Conservation (phyloP, 2,888 invertebrate genomes). For the Frankliniella intonsa region DNA sequence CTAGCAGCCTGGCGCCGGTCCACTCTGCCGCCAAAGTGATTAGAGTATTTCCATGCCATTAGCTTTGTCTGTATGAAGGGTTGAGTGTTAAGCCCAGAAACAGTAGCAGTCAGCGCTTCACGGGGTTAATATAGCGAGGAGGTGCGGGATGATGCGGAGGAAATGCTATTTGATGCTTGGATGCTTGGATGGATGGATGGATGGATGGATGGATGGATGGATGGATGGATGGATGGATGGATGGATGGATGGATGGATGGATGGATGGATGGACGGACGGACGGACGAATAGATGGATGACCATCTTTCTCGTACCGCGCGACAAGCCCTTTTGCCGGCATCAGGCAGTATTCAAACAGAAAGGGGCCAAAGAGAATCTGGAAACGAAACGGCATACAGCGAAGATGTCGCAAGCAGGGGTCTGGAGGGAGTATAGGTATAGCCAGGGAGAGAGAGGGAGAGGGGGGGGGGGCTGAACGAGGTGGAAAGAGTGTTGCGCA, state of each 20-base stretch:
- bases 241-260: not conserved
- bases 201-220: too few relatives aligned
- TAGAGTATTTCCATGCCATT: not conserved
- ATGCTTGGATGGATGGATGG: too few relatives aligned
- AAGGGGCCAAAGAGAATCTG: constrained; percentile 43
- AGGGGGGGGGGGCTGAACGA: not conserved
- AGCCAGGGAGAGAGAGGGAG: not conserved
- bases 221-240: too few relatives aligned
- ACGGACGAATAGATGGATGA: not conserved
- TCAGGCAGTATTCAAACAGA: constrained; percentile 38
- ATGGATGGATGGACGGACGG: not conserved
- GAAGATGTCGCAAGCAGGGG: not conserved
- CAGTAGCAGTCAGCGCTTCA: not conserved
- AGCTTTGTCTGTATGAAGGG: not conserved
- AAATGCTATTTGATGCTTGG: too few relatives aligned
- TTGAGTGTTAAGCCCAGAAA: not conserved
- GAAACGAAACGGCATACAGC: constrained; percentile 35
- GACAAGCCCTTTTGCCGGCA: constrained; percentile 4
- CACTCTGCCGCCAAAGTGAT: constrained; percentile 32
- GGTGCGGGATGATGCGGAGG: too few relatives aligned
- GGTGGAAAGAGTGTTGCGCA: constrained; percentile 14
- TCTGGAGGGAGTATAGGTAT: constrained; percentile 4
- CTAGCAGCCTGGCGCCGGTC: not conserved
- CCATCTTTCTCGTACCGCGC: not conserved
- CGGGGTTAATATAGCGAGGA: too few relatives aligned